Evolutionary conservation across 2,113 vertebrate species (phyloP), one percentile per base, ranked within the genome.

Genomic region (Etia nguti): DNA sequence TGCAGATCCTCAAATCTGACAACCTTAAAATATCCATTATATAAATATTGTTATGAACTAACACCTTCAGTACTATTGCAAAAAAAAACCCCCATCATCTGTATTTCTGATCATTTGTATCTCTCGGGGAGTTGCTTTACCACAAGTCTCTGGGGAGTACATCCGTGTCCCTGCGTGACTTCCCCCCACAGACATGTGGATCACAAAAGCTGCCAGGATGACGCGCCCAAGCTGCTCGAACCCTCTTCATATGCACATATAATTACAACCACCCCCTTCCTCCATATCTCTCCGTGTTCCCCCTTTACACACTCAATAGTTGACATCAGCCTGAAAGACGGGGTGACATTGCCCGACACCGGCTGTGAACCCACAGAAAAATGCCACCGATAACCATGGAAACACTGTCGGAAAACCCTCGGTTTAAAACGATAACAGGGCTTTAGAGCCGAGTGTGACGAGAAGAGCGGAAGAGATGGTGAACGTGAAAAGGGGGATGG

Each of bases 231-330:
- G 94, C 94, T 92, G 92, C 94, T 91, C 82, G 80, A 48, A 52
- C 83, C 90, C 92, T 88, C 92, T 95, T 95, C 92, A 92, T 94
- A 95, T 93, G 93, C 94, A 95, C 94, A 95, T 95, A 94, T 92
- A 92, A 94, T 97, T 94, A 95, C 80, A 88, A 75, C 85, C 55
- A 6, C 43, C 60, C 65, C 82, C 82, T 31, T n/a, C 34, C 46
- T 55, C 60, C 81, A 85, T 79, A 86, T 91, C 80, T 80, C 82
- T 54, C 73, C 16, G 36, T 56, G 73, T 11, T 20, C 73, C 88
- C 80, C 68, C 59, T 46, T 48, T 38, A 26, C 43, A 82, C 38
- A 80, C 89, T 92, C 90, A 85, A 92, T 92, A 88, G 89, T 70
- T 85, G 93, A 95, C 80, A 92, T 77, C 62, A n/a, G 65, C 81